These are phyloP conservation scores for Holocentrus rufus DNA, from an alignment of 2,797 vertebrate species.

Conservation along the genomic window DNA sequence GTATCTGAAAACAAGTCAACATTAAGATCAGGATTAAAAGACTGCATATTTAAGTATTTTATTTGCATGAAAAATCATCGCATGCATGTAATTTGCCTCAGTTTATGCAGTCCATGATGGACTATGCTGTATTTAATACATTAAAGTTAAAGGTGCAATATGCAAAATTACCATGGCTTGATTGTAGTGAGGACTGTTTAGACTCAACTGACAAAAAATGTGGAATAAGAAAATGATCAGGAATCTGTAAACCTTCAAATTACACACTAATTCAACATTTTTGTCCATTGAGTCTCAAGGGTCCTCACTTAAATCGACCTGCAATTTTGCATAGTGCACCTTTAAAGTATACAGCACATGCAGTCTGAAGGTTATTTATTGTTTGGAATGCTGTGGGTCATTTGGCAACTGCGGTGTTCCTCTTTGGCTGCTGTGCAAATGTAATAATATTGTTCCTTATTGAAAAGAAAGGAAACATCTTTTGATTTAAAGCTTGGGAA, in stretches of 20 bases:
- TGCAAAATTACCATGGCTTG: too few relatives aligned
- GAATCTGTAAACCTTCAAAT: too few relatives aligned
- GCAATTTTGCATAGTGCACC: too few relatives aligned
- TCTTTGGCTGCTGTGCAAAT: not conserved
- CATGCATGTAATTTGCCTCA: not conserved
- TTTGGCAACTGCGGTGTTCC: conserved; percentile 9
- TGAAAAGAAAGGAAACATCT: not conserved
- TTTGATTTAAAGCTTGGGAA: conserved; percentile 15
- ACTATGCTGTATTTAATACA: conserved; percentile 11
- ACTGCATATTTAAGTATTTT: conserved; percentile 5
- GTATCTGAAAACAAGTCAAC: conserved; percentile 68
- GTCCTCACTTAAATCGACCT: too few relatives aligned
- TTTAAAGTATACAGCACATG: conserved; percentile 31
- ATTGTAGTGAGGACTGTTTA: too few relatives aligned
- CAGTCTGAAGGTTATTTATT: conserved; percentile 20
- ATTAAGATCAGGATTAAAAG: not conserved
- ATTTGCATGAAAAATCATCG: conserved; percentile 11
- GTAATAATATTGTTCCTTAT: not conserved
- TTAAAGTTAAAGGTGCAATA: conserved; percentile 32
- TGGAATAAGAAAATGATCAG: too few relatives aligned
- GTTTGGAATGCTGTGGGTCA: conserved; percentile 40
- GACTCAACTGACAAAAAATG: too few relatives aligned
- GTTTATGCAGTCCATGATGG: not conserved
- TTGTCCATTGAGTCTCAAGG: too few relatives aligned
- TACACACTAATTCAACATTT: too few relatives aligned